Evolutionary conservation across 2,797 vertebrate species (phyloP), one percentile per base, ranked within the genome.

Genomic region (Florisuga fusca): DNA sequence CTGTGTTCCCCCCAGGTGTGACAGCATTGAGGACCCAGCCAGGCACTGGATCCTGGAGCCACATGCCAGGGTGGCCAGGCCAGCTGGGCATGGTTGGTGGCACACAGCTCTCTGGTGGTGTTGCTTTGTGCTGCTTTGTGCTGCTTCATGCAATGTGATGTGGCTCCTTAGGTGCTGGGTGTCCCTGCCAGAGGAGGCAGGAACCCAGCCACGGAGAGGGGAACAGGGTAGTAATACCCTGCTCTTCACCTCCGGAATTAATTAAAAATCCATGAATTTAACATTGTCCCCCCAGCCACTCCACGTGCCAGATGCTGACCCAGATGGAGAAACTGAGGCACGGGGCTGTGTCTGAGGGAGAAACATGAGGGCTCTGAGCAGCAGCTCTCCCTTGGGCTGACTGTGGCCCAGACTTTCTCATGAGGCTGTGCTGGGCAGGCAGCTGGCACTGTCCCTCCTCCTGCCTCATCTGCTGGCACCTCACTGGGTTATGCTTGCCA

Each of bases 1-100:
- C 62, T 0, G 1, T 2, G 2, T 33, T 46, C 5, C 38, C 38
- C 14, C 12, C 4, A 8, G n/a, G 7, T 51, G 27, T 3, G 1
- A n/a, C 62, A 38, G 38, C 22, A 21, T 14, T 43, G 26, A 45
- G 48, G n/a, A 38, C 31, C 18, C 46, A 31, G 21, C 14, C 36
- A 46, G 69, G 43, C 63, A 81, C 16, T 15, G 0, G 21, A 31
- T 69, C 29, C 55, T 15, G 33, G 61, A 55, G 46, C 58, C 77
- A 53, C 38, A 20, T 2, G 3, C 18, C 5, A 1, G 31, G n/a
- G 48, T 26, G 78, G 50, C 58, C 84, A 19, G 46, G 9, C 20
- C 77, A 27, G 41, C 34, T 1, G 2, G 62, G 16, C 61, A 12
- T 2, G 8, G 51, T 3, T 31, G 23, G 63, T 76, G 67, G 59